Evolutionary conservation across 1,140 invertebrate species (phyloP), one percentile per base, ranked within the genome.

Genomic region (Diachasmimorpha longicaudata): DNA sequence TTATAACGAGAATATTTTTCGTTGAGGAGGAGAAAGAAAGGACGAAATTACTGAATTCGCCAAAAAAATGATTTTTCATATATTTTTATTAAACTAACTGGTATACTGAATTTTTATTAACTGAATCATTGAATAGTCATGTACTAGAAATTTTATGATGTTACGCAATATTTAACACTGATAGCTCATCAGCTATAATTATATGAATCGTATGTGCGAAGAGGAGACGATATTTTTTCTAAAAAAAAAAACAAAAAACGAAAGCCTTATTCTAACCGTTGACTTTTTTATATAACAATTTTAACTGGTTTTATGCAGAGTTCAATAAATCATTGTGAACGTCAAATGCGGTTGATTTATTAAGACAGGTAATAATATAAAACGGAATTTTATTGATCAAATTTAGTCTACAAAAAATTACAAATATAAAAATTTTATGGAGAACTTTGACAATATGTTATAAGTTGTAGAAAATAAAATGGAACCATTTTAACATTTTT

Each of bases 1-100:
- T 97, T 25, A 96, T 97, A 78, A 97, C 96, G 63, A 95, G 95
- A 89, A 95, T 97, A 80, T 96, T 93, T 87, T 95, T 95, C 86
- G 92, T 93, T 66, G 94, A 95, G 76, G 89, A 87, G 52, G 87
- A 89, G 68, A 87, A 88, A 66, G 87, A 89, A 77, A 84, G 84
- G 46, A 84, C 86, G 77, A 84, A 84, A 79, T 80, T 86, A 79
- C 70, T 85, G 23, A 87, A 86, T 81, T 84, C 87, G 76, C 84
- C 85, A 78, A 87, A 88, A 81, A 86, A 88, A 72, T 78, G 46
- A 74, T n/a, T 19, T 13, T 16, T 39, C n/a, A 36, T 37, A 68
- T 19, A 67, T 63, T 63, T 63, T 63, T 63, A 19, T 11, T 10
- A n/a, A 68, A 36, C 36, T n/a, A 68, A 37, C 36, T 23, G 11